phyloP scores from a whole-genome alignment of 2,113 vertebrate genomes.

The Ophiodon elongatus region DNA sequence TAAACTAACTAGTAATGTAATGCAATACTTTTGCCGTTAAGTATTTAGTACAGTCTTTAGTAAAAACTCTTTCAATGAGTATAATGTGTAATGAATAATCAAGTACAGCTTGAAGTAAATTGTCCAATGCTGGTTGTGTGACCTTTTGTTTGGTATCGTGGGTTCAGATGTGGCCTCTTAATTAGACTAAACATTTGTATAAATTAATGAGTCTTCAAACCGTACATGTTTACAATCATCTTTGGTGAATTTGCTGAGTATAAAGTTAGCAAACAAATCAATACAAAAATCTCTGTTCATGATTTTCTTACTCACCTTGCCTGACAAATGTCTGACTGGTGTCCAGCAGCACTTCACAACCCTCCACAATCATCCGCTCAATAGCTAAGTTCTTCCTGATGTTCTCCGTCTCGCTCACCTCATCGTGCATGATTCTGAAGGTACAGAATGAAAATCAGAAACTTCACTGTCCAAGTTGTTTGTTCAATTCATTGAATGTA shows the following conservation, averaged over 20 bases:
- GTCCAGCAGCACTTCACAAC: constrained; percentile 96
- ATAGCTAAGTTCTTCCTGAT: constrained; percentile 97
- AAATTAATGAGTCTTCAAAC: neutral
- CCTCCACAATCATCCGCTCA: constrained; percentile 97
- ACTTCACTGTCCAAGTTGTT: neutral
- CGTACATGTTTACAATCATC: neutral
- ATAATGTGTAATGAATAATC: neutral
- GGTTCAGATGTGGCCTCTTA: neutral
- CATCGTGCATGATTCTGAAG: constrained; percentile 96
- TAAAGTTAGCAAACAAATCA: neutral
- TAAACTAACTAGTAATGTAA: neutral
- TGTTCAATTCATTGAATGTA: neutral
- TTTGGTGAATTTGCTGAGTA: neutral
- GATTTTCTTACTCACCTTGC: constrained; percentile 86
- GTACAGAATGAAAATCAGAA: neutral
- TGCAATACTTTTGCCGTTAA: neutral
- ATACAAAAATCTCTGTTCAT: neutral
- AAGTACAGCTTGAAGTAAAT: neutral
- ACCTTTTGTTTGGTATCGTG: neutral
- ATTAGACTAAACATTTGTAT: neutral
- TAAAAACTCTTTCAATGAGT: neutral
- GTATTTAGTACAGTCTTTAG: too few species aligned
- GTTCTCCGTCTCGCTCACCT: constrained; percentile 98
- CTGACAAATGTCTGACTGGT: constrained; percentile 99
- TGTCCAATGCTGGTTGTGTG: neutral